A percentile compares a stretch with the other conserved stretches of the same genome.
These are phyloP conservation scores for Onthophagus taurus DNA, from an alignment of 1,140 invertebrate species.

Conservation along the genomic window DNA sequence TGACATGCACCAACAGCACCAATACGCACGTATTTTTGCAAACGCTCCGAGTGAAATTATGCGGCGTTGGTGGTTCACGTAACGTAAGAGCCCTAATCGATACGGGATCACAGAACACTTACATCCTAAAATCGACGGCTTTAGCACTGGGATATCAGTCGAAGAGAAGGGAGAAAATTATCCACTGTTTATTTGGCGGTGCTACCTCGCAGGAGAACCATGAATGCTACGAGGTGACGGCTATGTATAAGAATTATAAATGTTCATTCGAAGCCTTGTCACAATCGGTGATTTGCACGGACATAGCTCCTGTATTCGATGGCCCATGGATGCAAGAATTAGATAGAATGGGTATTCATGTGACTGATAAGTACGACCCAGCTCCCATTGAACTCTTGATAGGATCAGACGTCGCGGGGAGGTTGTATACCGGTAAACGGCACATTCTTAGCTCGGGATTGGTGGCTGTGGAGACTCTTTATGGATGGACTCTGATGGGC, in stretches of 20 bases:
- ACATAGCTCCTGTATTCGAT: neutral
- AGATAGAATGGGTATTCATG: neutral
- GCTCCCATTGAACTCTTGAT: constrained; percentile 5
- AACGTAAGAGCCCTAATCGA: neutral
- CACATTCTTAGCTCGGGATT: constrained; percentile 2
- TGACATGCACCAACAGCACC: neutral
- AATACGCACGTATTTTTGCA: constrained; percentile 1
- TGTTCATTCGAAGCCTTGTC: neutral
- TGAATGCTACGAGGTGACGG: neutral
- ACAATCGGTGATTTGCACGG: neutral
- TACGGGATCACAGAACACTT: neutral
- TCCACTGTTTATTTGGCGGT: neutral
- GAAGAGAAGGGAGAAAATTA: neutral
- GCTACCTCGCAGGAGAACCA: neutral
- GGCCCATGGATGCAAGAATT: constrained; percentile 13
- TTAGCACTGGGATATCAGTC: neutral
- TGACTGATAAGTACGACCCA: constrained; percentile 11
- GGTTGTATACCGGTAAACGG: neutral
- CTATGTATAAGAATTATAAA: neutral
- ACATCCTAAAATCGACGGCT: neutral
- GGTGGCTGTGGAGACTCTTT: neutral
- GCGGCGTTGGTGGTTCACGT: neutral
- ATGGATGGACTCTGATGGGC: constrained; percentile 28
- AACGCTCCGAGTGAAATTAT: neutral
- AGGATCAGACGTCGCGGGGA: constrained; percentile 2